Evolutionary conservation across 2,797 vertebrate species (phyloP), one percentile per base, ranked within the genome.

Genomic region (Ambastaia sidthimunki): DNA sequence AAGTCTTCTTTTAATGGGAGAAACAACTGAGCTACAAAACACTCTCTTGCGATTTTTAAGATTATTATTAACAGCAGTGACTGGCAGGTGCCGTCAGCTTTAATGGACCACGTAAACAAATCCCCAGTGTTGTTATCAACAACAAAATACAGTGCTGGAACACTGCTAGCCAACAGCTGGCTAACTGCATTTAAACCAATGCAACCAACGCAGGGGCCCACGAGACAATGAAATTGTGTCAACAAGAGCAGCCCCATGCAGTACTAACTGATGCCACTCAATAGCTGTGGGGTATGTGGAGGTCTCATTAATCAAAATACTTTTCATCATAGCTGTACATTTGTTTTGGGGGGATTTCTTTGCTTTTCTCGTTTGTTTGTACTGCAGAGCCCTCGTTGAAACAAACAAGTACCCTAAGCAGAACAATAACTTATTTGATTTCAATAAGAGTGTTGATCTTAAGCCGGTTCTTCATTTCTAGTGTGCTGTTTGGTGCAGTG

Each of bases 211-310:
- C 31, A 71, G 66, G 55, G 19, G 31, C 84, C 72, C 72, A 23
- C 65, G 79, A 83, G 67, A 77, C 79, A 74, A 85, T 50, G 50
- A 50, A 77, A 69, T 47, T 1, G 59, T 80, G 69, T 76, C 75
- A 85, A 79, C 57, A 71, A 70, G 50, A 74, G 18, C 54, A 80
- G 66, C 74, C 48, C 60, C 73, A 83, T 83, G 71, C 52, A 70
- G 73, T 74, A 80, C 68, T 28, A 70, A 52, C 63, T 28, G 28
- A 83, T 71, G 67, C 31, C 73, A 71, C 44, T 81, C 18, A 15
- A 25, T 71, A 52, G 62, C 79, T 69, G 19, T 66, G 69, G 80
- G 72, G 34, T 71, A 69, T 71, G 71, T 74, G 47, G 76, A 34
- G 57, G 74, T 52, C 76, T 63, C 63, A 25, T 71, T 78, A 71